Evolutionary conservation across 1,140 invertebrate genomes (phyloP).

Genomic region (Mesaphorura yosii): DNA sequence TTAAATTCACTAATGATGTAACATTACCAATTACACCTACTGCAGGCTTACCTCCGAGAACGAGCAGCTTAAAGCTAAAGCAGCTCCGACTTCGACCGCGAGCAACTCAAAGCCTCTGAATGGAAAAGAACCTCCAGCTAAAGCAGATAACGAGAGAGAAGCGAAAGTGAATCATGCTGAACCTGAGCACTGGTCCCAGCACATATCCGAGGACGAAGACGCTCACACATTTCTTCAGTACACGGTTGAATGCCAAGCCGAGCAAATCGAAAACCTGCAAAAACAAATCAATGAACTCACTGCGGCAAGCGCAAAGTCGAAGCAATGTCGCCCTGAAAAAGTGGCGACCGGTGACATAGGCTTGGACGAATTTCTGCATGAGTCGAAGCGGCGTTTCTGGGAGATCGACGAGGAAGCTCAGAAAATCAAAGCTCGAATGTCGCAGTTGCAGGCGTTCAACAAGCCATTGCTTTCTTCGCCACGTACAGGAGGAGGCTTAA

Average conservation of each 20-base stretch:
- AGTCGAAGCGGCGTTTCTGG: constrained; percentile 21
- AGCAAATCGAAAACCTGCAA: constrained; percentile 20
- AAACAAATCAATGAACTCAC: background rate
- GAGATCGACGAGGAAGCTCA: constrained; percentile 25
- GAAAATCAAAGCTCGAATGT: too few relatives aligned
- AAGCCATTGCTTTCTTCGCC: too few relatives aligned
- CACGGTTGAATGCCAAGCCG: constrained; percentile 20
- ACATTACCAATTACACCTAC: background rate
- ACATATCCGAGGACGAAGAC: constrained; percentile 4
- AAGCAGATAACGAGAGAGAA: background rate
- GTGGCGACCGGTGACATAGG: background rate
- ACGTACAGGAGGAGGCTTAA: too few relatives aligned
- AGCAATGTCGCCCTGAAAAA: background rate
- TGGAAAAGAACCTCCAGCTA: background rate
- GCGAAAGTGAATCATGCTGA: background rate
- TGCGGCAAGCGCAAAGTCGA: background rate
- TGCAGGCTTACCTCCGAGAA: background rate
- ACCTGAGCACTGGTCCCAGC: background rate
- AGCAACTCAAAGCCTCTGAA: constrained; percentile 3
- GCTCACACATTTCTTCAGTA: constrained; percentile 25
- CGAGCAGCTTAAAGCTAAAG: background rate
- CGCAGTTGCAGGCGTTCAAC: too few relatives aligned
- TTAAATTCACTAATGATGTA: background rate
- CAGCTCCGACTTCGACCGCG: background rate
- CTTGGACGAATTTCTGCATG: constrained; percentile 19